Base-by-base conservation (phyloP, 1,140 invertebrate genomes). In the Drosophila mauritiana region DNA sequence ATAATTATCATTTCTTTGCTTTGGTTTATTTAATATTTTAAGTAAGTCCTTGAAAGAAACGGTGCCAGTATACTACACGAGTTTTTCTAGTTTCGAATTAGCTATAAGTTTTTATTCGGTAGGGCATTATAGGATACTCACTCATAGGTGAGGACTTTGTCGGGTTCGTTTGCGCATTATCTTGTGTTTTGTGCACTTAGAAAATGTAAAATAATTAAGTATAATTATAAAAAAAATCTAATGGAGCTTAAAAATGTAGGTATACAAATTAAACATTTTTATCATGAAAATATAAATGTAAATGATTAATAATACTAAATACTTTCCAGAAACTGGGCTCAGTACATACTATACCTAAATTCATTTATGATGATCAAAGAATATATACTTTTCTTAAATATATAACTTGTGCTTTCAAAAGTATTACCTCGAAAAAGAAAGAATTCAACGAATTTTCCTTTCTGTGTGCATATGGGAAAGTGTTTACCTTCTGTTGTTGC, bases 111-210 rank as follows among this genome's bases (percentile, higher is more conserved):
- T 6, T 13, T 6, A 3, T 13, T 48, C 13, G 12, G 6, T 27
- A n/a, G 13, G 6, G 8, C 12, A 27, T 48, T 12, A 22, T 25
- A n/a, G n/a, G n/a, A n/a, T n/a, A n/a, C n/a, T n/a, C 56, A 80
- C 69, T 73, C 55, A 42, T 56, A 46, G 48, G 56, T 59, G 51
- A 56, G 77, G 49, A 58, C 59, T 45, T 55, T 43, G 15, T 51
- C 25, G 20, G 39, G 40, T 40, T 39, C 10, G 42, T 20, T 8
- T 43, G 43, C 51, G 46, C 7, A 31, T 49, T 15, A 31, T 49
- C 40, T 22, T n/a, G 25, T 69, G 43, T 57, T 43, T 12, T 27
- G 20, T 56, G 40, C 39, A 64, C 56, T 20, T 1, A 13, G 1
- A 63, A 49, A 63, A 49, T 17, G 40, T 49, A n/a, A 2, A 15